Percentiles rank a stretch among this genome's conserved stretches.
These are phyloP conservation scores for Chaetodon auriga DNA, from an alignment of 2,113 vertebrate genomes.

Conservation along the genomic window DNA sequence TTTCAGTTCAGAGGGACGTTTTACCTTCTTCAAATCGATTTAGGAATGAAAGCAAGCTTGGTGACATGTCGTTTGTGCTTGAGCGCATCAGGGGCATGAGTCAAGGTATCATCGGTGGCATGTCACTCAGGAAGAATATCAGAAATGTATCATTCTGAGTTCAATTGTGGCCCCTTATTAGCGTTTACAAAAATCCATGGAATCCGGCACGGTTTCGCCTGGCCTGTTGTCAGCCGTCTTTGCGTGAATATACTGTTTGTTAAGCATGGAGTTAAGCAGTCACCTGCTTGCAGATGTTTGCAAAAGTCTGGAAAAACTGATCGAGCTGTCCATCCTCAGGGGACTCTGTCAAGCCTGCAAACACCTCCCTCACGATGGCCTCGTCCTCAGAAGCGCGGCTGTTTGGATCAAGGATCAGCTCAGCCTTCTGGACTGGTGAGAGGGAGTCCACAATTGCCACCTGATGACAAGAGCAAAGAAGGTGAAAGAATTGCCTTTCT, in stretches of 20 bases:
- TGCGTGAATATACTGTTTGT: background rate
- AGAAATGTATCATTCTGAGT: background rate
- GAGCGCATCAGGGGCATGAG: background rate
- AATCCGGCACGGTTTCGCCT: background rate
- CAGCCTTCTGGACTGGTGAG: constrained; percentile 40
- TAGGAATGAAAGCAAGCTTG: background rate
- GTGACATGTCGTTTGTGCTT: background rate
- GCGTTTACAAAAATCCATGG: background rate
- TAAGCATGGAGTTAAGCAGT: background rate
- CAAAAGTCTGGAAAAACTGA: background rate
- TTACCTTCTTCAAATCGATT: background rate
- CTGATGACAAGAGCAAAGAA: background rate
- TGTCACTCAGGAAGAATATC: background rate
- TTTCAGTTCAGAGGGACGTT: background rate
- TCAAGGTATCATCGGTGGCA: background rate
- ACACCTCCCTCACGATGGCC: background rate
- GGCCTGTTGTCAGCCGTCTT: background rate
- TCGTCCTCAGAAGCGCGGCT: constrained; percentile 31
- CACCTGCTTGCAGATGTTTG: background rate
- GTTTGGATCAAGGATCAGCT: constrained; percentile 51
- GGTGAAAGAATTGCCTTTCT: background rate
- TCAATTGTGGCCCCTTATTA: background rate
- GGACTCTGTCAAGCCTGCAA: background rate
- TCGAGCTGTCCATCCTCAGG: background rate
- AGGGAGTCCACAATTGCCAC: background rate